A percentile compares a stretch with the other conserved stretches of the same genome.
phyloP scores from a whole-genome alignment of 2,113 vertebrate genomes.

The Marmota flaviventris region DNA sequence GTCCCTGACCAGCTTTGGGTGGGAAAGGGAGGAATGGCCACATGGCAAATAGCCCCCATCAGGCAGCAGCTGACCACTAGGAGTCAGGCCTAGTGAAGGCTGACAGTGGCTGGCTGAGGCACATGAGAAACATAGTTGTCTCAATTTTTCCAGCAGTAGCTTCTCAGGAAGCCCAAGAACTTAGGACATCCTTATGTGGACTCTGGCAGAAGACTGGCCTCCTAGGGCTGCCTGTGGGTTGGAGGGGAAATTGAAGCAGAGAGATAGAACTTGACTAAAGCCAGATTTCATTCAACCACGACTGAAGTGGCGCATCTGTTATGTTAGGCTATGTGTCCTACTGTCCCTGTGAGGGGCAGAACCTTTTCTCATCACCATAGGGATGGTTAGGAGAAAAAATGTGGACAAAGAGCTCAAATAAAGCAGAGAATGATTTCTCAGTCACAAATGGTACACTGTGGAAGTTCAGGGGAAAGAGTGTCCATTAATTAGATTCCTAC shows the following conservation, averaged over 20 bases:
- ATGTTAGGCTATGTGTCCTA: background rate
- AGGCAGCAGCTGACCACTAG: background rate
- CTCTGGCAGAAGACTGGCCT: background rate
- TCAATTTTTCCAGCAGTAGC: background rate
- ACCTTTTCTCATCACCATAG: background rate
- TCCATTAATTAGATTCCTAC: background rate
- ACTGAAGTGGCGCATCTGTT: background rate
- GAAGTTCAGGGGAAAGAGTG: background rate
- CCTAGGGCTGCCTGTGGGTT: background rate
- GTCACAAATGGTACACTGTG: background rate
- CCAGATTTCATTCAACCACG: conserved; percentile 3
- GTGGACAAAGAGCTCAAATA: background rate
- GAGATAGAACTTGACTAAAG: background rate
- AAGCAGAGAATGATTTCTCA: background rate
- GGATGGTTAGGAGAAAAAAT: background rate
- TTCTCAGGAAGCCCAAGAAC: background rate
- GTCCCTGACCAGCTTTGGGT: background rate
- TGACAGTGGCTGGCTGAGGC: background rate
- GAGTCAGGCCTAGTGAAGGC: background rate
- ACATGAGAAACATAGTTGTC: too few relatives aligned
- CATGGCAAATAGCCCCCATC: background rate
- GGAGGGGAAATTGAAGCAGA: conserved; percentile 16
- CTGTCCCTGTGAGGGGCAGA: background rate
- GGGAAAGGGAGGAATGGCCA: background rate
- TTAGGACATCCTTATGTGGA: background rate